A percentile compares a stretch with the other conserved stretches of the same genome.
These are phyloP conservation scores for Omphaloscelis lunosa DNA, from an alignment of 2,888 invertebrate genomes.

Conservation along the genomic window DNA sequence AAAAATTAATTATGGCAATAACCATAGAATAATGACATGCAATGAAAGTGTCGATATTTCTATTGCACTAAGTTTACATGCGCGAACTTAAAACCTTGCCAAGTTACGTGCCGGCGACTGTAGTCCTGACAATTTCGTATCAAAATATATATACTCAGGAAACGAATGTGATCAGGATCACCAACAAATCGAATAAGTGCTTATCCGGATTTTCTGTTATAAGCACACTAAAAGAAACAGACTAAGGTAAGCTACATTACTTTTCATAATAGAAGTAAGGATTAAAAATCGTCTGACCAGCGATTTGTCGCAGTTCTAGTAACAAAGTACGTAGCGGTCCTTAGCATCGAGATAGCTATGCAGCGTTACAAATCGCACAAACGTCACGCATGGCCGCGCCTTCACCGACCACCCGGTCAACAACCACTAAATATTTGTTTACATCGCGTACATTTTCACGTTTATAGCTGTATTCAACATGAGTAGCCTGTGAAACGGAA, in stretches of 20 bases:
- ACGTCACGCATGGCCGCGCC: slow-evolving; percentile 58
- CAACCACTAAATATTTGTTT: slow-evolving; percentile 58
- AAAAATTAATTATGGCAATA: too few species aligned
- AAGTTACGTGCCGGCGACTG: too few species aligned
- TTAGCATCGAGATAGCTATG: slow-evolving; percentile 45
- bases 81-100: too few species aligned
- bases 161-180: background rate
- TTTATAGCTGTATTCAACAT: slow-evolving; percentile 30
- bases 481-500: slow-evolving; percentile 9
- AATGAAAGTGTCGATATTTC: too few species aligned
- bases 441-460: slow-evolving; percentile 33
- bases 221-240: background rate
- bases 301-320: slow-evolving; percentile 10
- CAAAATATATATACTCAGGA: background rate
- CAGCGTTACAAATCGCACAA: slow-evolving; percentile 57
- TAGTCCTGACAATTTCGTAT: background rate
- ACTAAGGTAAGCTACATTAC: too few species aligned
- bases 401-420: slow-evolving; percentile 36
- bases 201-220: background rate
- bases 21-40: too few species aligned
- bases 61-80: too few species aligned
- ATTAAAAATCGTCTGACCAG: background rate
- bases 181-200: background rate
- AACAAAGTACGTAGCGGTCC: slow-evolving; percentile 22
- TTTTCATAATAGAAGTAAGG: background rate